Evolutionary conservation across 2,113 vertebrate species (phyloP), one percentile per base, ranked within the genome.

Genomic region (Tragelaphus buxtoni): DNA sequence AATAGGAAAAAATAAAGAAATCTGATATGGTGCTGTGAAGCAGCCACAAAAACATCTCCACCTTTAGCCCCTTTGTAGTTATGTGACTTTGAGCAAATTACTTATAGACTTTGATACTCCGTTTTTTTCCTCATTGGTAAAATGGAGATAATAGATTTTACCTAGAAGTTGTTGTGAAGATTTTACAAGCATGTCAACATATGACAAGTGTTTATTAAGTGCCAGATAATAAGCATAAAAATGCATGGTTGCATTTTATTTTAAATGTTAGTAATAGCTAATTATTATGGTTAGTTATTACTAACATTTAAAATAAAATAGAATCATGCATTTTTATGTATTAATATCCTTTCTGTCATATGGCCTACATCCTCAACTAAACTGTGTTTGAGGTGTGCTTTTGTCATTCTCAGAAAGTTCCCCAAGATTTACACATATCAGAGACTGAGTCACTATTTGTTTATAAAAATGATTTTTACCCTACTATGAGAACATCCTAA

Each of bases 241-340:
- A 39, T 1, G 0, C 26, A 56, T 42, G 14, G 5, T 53, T 55
- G 30, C 22, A 58, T 81, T 88, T 89, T 80, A 85, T 56, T 90
- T 96, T n/a, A 56, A 93, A 69, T 77, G 28, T 79, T 80, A 61
- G 17, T 47, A 61, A 88, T 47, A 24, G 55, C 55, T 28, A 76
- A 26, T 45, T 53, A 84, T 69, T 20, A 55, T 61, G 32, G 17
- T 86, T 94, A 51, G 13, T 9, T 88, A 47, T 84, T 61, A 53
- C 11, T 61, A 76, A 82, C 12, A 69, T 61, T 93, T 56, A 30
- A 96, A 89, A 55, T 84, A 74, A 91, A 88, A 81, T 49, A 14
- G 17, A 60, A 47, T 5, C 18, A 32, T 47, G 13, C 0, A 9
- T 39, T 76, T 93, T 35, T 55, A 9, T 35, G 69, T 83, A 13